Evolutionary conservation across 1,140 invertebrate species (phyloP), one percentile per base, ranked within the genome.

Genomic region (Nixonia krombeini): DNA sequence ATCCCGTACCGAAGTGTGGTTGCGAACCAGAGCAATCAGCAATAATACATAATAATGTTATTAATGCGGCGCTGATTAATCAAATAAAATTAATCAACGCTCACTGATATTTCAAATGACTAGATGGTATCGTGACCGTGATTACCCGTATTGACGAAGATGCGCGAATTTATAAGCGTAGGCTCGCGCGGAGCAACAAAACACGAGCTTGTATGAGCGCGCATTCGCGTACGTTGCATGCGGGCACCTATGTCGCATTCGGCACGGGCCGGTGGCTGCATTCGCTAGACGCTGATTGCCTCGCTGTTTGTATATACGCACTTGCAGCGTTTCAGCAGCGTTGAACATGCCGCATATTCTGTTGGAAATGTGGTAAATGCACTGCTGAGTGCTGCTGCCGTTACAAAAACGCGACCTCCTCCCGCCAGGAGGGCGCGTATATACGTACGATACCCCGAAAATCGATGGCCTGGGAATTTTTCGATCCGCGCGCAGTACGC

Each of bases 81-180:
- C 23, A 12, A 12, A n/a, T 0, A 7, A 28, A 45, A 45, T 47
- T 21, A 53, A 52, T 47, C n/a, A 10, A 33, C 21, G 28, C 23
- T 6, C 23, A 29, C 50, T 50, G 10, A 50, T 45, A 56, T 64
- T 56, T 38, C 51, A 51, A 56, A 41, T 5, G 31, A 3, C 17
- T 31, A 31, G 28, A 44, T 26, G 10, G 31, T 21, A 21, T 3
- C 7, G 2, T 6, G 10, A 12, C 31, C 5, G n/a, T 59, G 52
- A 66, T 59, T 66, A 59, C 55, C 63, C 55, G 51, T 59, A 66
- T 66, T 59, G 63, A 66, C 37, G 33, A 59, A 66, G 49, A 59
- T 50, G 33, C 23, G 25, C 25, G 47, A 16, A 59, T 66, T 59
- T 49, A 59, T 28, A 38, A 7, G 0, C 42, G 35, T 4, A 23